phyloP scores from a whole-genome alignment of 2,113 vertebrate species.

The Parus major region DNA sequence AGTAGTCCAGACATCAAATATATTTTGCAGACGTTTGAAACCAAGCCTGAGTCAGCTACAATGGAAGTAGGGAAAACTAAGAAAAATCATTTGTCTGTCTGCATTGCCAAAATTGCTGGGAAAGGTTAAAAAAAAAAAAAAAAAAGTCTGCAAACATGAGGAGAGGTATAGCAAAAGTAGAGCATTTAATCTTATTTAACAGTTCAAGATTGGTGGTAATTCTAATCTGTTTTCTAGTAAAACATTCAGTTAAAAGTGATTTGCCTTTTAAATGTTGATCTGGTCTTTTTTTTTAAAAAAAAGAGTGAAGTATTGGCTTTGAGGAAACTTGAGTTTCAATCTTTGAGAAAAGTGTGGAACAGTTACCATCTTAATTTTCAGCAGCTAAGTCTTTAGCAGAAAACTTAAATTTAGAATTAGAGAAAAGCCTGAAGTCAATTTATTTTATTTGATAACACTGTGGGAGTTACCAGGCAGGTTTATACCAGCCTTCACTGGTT shows the following conservation, averaged over 20 bases:
- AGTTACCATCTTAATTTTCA: not conserved
- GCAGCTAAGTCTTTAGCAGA: not conserved
- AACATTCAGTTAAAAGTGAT: not conserved
- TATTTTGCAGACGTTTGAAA: slow-evolving; percentile 28
- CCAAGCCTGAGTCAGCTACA: not conserved
- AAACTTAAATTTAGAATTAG: not conserved
- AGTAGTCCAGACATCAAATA: slow-evolving; percentile 31
- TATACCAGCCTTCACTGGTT: not conserved
- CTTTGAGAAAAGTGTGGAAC: not conserved
- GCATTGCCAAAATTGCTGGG: not conserved
- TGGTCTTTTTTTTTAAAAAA: not conserved
- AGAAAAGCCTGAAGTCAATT: not conserved
- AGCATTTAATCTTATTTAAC: not conserved
- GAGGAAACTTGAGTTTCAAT: not conserved
- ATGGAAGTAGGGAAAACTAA: not conserved
- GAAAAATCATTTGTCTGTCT: slow-evolving; percentile 2
- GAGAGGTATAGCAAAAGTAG: not conserved
- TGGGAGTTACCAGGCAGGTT: not conserved
- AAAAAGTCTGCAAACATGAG: not conserved
- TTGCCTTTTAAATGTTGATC: not conserved
- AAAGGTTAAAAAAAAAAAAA: not conserved
- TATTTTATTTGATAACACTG: not conserved
- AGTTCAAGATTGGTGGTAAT: not conserved
- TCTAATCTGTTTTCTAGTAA: not conserved
- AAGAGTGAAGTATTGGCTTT: not conserved